Conservation (phyloP, 2,797 vertebrate genomes). For the Simalia tracyae region DNA sequence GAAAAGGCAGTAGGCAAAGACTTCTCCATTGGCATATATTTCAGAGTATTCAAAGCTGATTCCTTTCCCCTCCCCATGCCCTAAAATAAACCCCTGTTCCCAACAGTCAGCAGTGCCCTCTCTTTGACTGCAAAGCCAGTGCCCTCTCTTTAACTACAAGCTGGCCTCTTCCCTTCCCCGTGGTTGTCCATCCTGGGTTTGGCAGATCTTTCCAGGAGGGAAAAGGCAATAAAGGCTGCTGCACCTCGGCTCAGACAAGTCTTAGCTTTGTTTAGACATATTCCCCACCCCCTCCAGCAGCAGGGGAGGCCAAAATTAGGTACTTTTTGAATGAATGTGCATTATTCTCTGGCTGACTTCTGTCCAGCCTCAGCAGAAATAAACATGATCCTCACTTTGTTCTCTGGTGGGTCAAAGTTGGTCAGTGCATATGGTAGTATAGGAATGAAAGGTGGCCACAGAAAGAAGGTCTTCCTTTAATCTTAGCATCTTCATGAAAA, state of each 20-base stretch:
- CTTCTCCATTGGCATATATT: not conserved
- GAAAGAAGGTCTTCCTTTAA: not conserved
- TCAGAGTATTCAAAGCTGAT: not conserved
- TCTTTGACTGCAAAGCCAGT: conserved; percentile 68
- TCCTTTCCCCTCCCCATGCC: not conserved
- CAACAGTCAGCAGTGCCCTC: conserved; percentile 73
- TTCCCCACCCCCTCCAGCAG: conserved; percentile 54
- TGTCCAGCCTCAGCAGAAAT: conserved; percentile 44
- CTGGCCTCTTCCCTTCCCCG: conserved; percentile 65
- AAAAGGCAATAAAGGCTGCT: conserved; percentile 49
- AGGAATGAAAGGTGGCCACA: not conserved
- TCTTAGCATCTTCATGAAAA: not conserved
- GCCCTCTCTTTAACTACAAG: conserved; percentile 59
- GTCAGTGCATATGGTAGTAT: not conserved
- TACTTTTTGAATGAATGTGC: conserved; percentile 38
- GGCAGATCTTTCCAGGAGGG: conserved; percentile 58
- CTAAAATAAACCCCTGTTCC: conserved; percentile 74
- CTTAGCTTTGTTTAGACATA: conserved; percentile 66
- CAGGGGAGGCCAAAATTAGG: conserved; percentile 60
- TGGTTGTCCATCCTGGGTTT: conserved; percentile 68
- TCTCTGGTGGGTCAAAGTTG: conserved; percentile 28
- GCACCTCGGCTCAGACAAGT: conserved; percentile 63
- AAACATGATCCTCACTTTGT: conserved; percentile 23
- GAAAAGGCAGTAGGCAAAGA: not conserved
- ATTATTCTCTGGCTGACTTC: conserved; percentile 39